Conservation (phyloP, 2,888 invertebrate species). For the Patella pellucida region DNA sequence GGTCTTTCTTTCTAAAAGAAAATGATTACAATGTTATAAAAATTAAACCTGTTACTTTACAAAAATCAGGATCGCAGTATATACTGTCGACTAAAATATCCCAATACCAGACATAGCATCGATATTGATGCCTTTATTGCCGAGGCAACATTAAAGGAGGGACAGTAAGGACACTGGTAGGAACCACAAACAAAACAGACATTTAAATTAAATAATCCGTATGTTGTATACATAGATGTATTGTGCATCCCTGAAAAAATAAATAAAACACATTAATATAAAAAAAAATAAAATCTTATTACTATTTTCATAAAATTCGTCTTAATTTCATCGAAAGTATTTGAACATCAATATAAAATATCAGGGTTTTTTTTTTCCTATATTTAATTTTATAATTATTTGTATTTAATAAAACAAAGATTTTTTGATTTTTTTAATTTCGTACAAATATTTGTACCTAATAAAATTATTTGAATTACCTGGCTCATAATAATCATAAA, state of each 20-base stretch:
- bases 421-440: too few relatives aligned
- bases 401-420: too few relatives aligned
- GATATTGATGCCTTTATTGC: conserved; percentile 51
- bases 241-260: conserved; percentile 65
- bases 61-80: conserved; percentile 35
- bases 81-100: conserved; percentile 44
- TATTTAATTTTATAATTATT: too few relatives aligned
- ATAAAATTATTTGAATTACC: conserved; percentile 75
- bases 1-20: too few relatives aligned
- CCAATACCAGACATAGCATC: conserved; percentile 42
- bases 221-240: conserved; percentile 64
- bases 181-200: conserved; percentile 72
- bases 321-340: too few relatives aligned
- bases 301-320: too few relatives aligned
- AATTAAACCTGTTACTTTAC: too few relatives aligned
- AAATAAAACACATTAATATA: conserved; percentile 15
- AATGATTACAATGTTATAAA: too few relatives aligned
- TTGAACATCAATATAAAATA: too few relatives aligned
- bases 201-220: conserved; percentile 66
- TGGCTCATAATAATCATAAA: conserved; percentile 97
- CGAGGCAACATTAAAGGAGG: conserved; percentile 67
- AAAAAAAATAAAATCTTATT: too few relatives aligned
- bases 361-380: too few relatives aligned
- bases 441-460: too few relatives aligned
- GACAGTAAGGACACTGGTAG: conserved; percentile 72